Conservation (phyloP, 2,888 invertebrate genomes). For the Noctua fimbriata region DNA sequence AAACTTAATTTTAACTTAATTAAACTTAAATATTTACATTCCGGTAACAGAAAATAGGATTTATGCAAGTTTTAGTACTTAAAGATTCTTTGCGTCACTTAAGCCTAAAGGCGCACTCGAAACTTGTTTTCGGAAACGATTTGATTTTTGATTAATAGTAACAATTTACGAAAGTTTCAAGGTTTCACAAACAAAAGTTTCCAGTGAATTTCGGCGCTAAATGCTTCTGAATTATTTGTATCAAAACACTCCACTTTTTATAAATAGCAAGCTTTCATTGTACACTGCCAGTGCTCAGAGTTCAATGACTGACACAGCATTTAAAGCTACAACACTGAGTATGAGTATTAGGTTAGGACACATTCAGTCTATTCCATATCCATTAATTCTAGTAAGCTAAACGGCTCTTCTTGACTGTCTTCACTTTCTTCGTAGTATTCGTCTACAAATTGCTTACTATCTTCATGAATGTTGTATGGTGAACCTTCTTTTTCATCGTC, state of each 20-base stretch:
- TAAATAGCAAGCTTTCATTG: constrained; percentile 56
- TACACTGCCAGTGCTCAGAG: constrained; percentile 67
- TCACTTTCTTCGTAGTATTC: constrained; percentile 73
- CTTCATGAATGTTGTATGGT: constrained; percentile 62
- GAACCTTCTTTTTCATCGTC: constrained; percentile 55
- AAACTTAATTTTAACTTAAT: constrained; percentile 82
- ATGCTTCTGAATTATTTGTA: constrained; percentile 79
- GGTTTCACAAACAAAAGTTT: constrained; percentile 19
- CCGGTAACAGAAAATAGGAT: constrained; percentile 71
- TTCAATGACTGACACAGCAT: constrained; percentile 67
- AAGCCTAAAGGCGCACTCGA: constrained; percentile 21
- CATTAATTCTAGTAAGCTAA: constrained; percentile 85
- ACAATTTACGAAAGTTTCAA: constrained; percentile 27
- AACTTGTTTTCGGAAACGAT: constrained; percentile 7
- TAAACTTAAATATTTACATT: constrained; percentile 86
- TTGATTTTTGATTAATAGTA: constrained; percentile 3
- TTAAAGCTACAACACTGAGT: constrained; percentile 73
- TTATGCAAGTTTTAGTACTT: constrained; percentile 60
- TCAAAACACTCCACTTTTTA: constrained; percentile 50
- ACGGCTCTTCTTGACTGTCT: constrained; percentile 76
- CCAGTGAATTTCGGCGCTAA: constrained; percentile 64
- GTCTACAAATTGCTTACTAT: constrained; percentile 64
- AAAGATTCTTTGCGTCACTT: constrained; percentile 28
- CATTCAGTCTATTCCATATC: constrained; percentile 86
- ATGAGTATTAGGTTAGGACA: constrained; percentile 68